phyloP scores from a whole-genome alignment of 2,888 invertebrate genomes.

The Tiliacea aurago region DNA sequence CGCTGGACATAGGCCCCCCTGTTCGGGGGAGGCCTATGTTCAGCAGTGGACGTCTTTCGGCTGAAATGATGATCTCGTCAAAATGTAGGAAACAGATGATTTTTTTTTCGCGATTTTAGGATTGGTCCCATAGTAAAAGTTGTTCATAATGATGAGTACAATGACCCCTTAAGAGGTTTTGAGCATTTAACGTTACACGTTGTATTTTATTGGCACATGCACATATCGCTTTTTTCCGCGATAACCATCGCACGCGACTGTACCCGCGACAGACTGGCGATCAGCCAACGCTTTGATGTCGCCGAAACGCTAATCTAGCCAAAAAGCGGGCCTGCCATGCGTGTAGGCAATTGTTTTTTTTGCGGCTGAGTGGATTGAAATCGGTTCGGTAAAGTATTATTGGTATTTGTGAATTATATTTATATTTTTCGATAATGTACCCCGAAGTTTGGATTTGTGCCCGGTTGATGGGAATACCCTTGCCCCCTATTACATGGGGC shows the following conservation, averaged over 20 bases:
- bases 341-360: constrained; percentile 51
- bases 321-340: constrained; percentile 51
- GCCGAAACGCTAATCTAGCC: constrained; percentile 66
- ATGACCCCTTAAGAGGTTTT: too few relatives aligned
- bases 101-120: too few relatives aligned
- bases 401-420: constrained; percentile 29
- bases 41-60: too few relatives aligned
- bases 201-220: constrained; percentile 39
- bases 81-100: too few relatives aligned
- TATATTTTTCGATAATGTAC: constrained; percentile 7
- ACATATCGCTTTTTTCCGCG: constrained; percentile 38
- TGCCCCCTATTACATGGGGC: neutral
- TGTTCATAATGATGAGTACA: too few relatives aligned
- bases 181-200: too few relatives aligned
- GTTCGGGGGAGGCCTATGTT: too few relatives aligned
- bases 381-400: constrained; percentile 37
- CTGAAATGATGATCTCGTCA: too few relatives aligned
- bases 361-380: constrained; percentile 43
- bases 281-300: constrained; percentile 67
- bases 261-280: constrained; percentile 58
- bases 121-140: too few relatives aligned
- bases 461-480: neutral
- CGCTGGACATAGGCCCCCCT: too few relatives aligned
- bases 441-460: neutral
- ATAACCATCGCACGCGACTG: constrained; percentile 56